Evolutionary conservation across 2,888 invertebrate genomes (phyloP).

Genomic region (Calephelis perditalis): DNA sequence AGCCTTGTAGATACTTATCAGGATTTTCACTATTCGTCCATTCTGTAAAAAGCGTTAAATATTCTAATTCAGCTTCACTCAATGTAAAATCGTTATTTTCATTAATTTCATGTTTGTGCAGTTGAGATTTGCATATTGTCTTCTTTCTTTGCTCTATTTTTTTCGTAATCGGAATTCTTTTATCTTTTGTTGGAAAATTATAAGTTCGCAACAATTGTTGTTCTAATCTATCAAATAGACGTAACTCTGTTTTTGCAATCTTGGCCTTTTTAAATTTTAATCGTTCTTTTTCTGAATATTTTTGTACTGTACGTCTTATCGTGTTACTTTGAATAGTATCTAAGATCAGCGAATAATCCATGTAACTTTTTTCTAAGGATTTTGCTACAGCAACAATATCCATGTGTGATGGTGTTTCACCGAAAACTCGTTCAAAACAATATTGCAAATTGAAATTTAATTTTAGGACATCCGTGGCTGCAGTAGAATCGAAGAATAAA

Average conservation of each 20-base stretch:
- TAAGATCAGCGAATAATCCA: slow-evolving; percentile 65
- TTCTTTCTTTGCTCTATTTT: slow-evolving; percentile 2
- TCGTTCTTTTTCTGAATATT: slow-evolving; percentile 70
- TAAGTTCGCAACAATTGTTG: slow-evolving; percentile 58
- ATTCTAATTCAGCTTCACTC: slow-evolving; percentile 54
- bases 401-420: slow-evolving; percentile 77
- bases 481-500: slow-evolving; percentile 75
- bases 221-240: slow-evolving; percentile 66
- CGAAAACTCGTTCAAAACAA: slow-evolving; percentile 78
- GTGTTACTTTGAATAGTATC: slow-evolving; percentile 75
- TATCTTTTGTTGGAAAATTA: slow-evolving; percentile 38
- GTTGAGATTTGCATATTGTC: slow-evolving; percentile 13
- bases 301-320: slow-evolving; percentile 70
- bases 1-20: slow-evolving; percentile 42
- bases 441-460: slow-evolving; percentile 80
- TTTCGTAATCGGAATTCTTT: slow-evolving; percentile 16
- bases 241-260: slow-evolving; percentile 77
- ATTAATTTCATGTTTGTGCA: slow-evolving; percentile 19
- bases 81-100: slow-evolving; percentile 31
- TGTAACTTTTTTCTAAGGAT: slow-evolving; percentile 76
- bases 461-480: slow-evolving; percentile 75
- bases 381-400: slow-evolving; percentile 76
- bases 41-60: slow-evolving; percentile 59
- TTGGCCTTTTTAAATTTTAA: slow-evolving; percentile 70
- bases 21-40: slow-evolving; percentile 59